Percentiles rank a stretch among this genome's conserved stretches.
These are phyloP conservation scores for Eurystomus glaucurus DNA, from an alignment of 2,797 vertebrate genomes.

Conservation along the genomic window DNA sequence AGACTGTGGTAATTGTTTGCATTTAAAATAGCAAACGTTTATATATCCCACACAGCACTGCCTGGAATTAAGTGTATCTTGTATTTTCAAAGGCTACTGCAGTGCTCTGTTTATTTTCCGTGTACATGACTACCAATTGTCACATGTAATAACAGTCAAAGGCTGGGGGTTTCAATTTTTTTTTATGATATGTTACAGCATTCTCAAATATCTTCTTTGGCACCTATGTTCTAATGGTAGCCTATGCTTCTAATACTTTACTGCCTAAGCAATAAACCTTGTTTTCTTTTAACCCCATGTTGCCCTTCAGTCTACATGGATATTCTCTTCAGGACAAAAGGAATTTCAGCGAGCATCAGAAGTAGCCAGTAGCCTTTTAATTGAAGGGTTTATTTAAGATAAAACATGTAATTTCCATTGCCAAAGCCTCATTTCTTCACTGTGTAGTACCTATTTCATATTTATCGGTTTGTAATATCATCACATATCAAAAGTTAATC, in stretches of 20 bases:
- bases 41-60: not conserved
- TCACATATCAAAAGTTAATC: not conserved
- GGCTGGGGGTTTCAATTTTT: not conserved
- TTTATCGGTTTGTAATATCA: not conserved
- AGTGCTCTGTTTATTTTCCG: not conserved
- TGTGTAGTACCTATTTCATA: not conserved
- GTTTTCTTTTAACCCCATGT: not conserved
- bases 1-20: not conserved
- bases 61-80: not conserved
- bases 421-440: not conserved
- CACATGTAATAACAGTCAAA: not conserved
- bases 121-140: not conserved
- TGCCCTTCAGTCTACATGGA: not conserved
- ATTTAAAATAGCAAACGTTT: not conserved
- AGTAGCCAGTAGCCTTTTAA: not conserved
- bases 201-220: conserved; percentile 35
- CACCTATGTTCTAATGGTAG: not conserved
- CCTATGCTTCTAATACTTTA: not conserved
- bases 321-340: not conserved
- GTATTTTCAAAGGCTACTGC: not conserved
- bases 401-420: not conserved
- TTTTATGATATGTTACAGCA: not conserved
- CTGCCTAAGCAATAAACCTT: not conserved
- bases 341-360: not conserved
- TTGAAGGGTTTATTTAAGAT: not conserved